Conservation (phyloP, 64 coral and sea anemone species). For the Montipora cactus region DNA sequence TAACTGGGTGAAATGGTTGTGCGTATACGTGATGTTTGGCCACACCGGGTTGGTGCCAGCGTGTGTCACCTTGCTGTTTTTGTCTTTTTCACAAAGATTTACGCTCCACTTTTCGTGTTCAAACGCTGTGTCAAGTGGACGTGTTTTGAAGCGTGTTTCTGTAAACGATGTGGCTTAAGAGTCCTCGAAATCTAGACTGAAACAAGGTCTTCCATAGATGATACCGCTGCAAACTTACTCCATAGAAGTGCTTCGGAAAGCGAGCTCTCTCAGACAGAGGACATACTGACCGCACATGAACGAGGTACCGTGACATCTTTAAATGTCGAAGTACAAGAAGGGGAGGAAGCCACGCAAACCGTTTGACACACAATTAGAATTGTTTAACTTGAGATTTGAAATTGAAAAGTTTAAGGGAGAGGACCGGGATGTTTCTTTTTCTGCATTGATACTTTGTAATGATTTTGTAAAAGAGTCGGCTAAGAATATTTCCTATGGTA, state of each 20-base stretch:
- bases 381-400: conserved; percentile 44
- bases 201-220: background rate
- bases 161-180: background rate
- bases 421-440: conserved; percentile 45
- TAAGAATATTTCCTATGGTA: conserved; percentile 14
- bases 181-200: background rate
- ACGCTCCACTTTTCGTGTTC: conserved; percentile 44
- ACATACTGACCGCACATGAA: too few relatives aligned
- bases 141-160: conserved; percentile 1
- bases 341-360: too few relatives aligned
- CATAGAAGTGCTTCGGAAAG: background rate
- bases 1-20: background rate
- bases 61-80: too few relatives aligned
- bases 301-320: too few relatives aligned
- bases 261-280: too few relatives aligned
- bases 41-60: too few relatives aligned
- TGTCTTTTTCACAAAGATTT: background rate
- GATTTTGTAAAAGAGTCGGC: conserved; percentile 35
- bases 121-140: background rate
- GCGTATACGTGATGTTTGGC: too few relatives aligned
- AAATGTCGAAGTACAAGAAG: too few relatives aligned
- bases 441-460: conserved; percentile 36
- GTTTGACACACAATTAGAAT: conserved; percentile 60
- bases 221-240: background rate
- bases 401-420: conserved; percentile 61